Evolutionary conservation across 2,888 invertebrate species (phyloP).

Genomic region (Stomorhina lunata): DNA sequence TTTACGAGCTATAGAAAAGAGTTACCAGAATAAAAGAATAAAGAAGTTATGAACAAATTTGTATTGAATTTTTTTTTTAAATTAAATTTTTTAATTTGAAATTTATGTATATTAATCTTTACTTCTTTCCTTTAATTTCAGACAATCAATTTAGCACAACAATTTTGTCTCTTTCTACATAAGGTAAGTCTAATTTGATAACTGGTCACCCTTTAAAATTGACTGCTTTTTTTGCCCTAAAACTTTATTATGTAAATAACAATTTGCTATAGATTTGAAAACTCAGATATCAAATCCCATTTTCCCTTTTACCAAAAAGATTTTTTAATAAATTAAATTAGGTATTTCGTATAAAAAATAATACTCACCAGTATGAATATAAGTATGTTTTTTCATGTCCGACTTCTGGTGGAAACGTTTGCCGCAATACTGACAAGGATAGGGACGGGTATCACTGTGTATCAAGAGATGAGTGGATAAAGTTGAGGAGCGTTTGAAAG

Average conservation of each 20-base stretch:
- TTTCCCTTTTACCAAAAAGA: neutral
- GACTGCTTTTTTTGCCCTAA: neutral
- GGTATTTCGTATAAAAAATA: neutral
- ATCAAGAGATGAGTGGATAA: conserved; percentile 98
- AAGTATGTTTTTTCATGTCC: conserved; percentile 99
- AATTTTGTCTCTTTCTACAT: neutral
- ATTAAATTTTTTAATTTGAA: no score
- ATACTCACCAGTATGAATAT: conserved; percentile 92
- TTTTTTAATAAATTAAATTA: conserved; percentile 25
- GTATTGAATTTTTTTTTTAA: no score
- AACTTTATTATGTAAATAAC: neutral
- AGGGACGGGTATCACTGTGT: conserved; percentile 97
- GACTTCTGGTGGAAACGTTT: conserved; percentile 80
- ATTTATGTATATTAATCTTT: no score
- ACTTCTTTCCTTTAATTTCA: neutral
- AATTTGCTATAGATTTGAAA: neutral
- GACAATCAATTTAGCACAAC: neutral
- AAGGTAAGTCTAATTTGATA: neutral
- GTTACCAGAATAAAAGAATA: neutral
- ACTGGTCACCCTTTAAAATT: conserved; percentile 15
- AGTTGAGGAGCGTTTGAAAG: conserved; percentile 97
- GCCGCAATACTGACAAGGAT: conserved; percentile 97
- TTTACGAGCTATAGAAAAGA: neutral
- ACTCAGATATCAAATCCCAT: neutral
- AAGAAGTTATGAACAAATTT: no score